phyloP scores from a whole-genome alignment of 2,113 vertebrate species.

The Ptyas mucosa region DNA sequence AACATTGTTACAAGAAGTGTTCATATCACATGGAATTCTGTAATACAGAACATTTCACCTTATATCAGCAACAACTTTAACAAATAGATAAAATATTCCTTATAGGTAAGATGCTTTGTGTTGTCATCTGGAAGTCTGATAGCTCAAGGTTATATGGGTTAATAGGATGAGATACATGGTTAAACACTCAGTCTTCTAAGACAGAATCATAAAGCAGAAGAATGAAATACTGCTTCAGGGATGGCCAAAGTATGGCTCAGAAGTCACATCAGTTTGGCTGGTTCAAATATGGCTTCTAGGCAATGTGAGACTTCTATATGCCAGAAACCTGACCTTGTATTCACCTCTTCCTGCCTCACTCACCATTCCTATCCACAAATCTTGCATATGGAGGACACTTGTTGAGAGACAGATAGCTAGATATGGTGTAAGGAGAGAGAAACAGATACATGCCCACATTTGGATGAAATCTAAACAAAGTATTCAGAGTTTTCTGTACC shows the following conservation, averaged over 20 bases:
- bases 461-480: background rate
- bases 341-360: background rate
- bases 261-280: slow-evolving; percentile 19
- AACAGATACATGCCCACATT: background rate
- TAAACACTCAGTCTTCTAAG: slow-evolving; percentile 62
- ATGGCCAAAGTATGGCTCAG: slow-evolving; percentile 48
- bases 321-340: background rate
- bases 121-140: slow-evolving; percentile 52
- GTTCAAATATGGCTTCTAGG: background rate
- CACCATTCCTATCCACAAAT: background rate
- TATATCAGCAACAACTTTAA: slow-evolving; percentile 27
- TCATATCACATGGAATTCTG: background rate
- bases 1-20: background rate
- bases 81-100: slow-evolving; percentile 41
- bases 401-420: background rate
- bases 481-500: no score
- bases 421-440: background rate
- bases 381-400: background rate
- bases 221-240: background rate
- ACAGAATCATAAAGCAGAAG: slow-evolving; percentile 42
- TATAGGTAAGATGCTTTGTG: slow-evolving; percentile 26
- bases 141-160: slow-evolving; percentile 70
- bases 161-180: slow-evolving; percentile 62
- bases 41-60: slow-evolving; percentile 30
- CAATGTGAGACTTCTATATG: background rate